Base-by-base conservation (phyloP, 2,113 vertebrate genomes). In the Pheucticus melanocephalus region DNA sequence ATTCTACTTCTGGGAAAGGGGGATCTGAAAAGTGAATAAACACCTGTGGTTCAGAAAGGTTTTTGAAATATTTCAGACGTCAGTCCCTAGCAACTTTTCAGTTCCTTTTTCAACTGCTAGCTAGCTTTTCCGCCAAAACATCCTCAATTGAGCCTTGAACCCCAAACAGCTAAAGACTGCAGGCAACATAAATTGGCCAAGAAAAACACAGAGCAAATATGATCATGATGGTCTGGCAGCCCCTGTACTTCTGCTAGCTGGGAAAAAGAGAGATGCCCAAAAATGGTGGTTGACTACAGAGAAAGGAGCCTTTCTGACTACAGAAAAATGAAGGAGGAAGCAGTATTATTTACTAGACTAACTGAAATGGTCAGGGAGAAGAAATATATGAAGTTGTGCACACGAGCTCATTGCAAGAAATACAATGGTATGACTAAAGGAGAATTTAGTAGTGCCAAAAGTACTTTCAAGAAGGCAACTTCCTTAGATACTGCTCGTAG, bases 1-100 rank as follows among this genome's bases (percentile, higher is more conserved):
- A 99, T 76, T 97, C 95, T 86, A 99, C 86, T 68, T 98, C 94
- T 56, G 99, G 99, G 59, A 97, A 97, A 15, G 95, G 97, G 31
- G 99, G 98, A 65, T 97, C 99, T 99, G 93, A 88, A 97, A 98
- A 70, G 42, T 12, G 81, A 94, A 86, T 12, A 85, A 65, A 81
- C 12, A 85, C 3, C 42, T 83, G 48, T 25, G 27, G 18, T 88
- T 80, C 39, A 92, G 30, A 87, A 39, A 71, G 5, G 33, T 54
- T 66, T 82, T 24, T 63, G 20, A 80, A 86, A 40, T 63, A 66
- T 30, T 83, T 68, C 13, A 27, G 30, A 13, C 33, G 65, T 35
- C 28, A 91, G 21, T 59, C 85, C 35, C 42, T 45, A 72, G 33
- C 21, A 73, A n/a, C 6, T 65, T 69, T 25, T 42, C 72, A 53